Conservation (phyloP, 2,888 invertebrate species). For the Spicauda simplicius region DNA sequence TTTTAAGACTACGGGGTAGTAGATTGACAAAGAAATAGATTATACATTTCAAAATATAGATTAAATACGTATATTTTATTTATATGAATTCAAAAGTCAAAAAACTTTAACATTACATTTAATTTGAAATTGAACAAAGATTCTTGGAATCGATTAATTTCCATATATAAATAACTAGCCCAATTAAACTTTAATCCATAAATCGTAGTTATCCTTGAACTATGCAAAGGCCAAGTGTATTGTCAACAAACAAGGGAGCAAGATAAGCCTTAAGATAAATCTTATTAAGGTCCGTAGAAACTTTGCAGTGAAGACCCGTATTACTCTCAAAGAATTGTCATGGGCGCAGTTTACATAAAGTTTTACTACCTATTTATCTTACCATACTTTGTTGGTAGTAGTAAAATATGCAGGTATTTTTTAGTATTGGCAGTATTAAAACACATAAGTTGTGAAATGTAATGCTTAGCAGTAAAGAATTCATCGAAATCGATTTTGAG, state of each 20-base stretch:
- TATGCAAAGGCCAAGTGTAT: conserved; percentile 16
- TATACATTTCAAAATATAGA: too few species aligned
- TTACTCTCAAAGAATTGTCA: conserved; percentile 31
- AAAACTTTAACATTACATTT: too few species aligned
- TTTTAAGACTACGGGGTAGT: too few species aligned
- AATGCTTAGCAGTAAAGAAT: too few species aligned
- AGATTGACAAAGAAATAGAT: too few species aligned
- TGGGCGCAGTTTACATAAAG: conserved; percentile 22
- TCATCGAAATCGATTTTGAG: too few species aligned
- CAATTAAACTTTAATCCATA: conserved; percentile 16
- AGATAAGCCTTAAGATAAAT: conserved; percentile 35
- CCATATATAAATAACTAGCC: neutral
- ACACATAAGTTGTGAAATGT: too few species aligned
- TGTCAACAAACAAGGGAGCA: conserved; percentile 19
- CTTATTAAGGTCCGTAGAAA: conserved; percentile 35
- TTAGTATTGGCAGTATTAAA: too few species aligned
- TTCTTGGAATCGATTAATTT: neutral
- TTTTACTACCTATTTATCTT: conserved; percentile 23
- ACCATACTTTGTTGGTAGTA: neutral
- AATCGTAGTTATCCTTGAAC: conserved; percentile 12
- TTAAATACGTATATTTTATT: too few species aligned
- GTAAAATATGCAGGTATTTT: neutral
- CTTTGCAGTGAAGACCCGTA: conserved; percentile 13
- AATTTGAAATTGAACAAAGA: neutral
- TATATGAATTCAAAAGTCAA: too few species aligned